These are phyloP conservation scores for Suncus etruscus DNA, from an alignment of 2,113 vertebrate species.

Conservation along the genomic window DNA sequence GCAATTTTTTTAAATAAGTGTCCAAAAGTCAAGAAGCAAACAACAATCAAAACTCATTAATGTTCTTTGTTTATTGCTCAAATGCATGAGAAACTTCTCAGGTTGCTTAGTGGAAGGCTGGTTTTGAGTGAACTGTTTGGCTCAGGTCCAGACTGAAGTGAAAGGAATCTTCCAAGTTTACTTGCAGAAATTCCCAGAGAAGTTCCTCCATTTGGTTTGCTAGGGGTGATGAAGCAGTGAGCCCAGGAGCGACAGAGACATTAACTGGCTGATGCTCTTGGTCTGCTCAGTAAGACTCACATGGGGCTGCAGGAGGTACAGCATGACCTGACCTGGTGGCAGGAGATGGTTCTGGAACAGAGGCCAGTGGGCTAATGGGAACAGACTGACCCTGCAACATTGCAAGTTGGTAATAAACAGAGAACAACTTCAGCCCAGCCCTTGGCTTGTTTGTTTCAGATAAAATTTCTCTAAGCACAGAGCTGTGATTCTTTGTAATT, in stretches of 20 bases:
- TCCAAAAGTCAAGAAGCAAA: constrained; percentile 62
- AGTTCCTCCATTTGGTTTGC: constrained; percentile 70
- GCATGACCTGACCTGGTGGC: neutral
- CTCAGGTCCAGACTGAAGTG: constrained; percentile 48
- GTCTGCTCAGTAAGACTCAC: neutral
- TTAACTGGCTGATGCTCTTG: neutral
- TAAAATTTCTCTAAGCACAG: constrained; percentile 30
- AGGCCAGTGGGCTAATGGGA: neutral
- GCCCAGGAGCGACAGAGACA: neutral
- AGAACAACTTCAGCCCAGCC: constrained; percentile 26
- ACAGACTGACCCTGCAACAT: accelerated
- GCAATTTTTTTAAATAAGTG: constrained; percentile 55
- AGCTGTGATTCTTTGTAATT: constrained; percentile 28
- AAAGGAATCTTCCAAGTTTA: constrained; percentile 66
- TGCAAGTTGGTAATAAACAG: neutral
- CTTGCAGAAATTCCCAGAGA: constrained; percentile 72
- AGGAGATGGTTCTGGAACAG: neutral
- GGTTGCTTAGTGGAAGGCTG: constrained; percentile 51
- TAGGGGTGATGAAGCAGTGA: constrained; percentile 9
- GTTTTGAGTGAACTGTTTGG: constrained; percentile 54
- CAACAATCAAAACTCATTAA: constrained; percentile 52
- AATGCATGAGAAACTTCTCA: constrained; percentile 59
- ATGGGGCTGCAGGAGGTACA: neutral
- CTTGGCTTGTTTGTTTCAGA: constrained; percentile 14
- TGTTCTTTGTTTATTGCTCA: constrained; percentile 63